Percentiles rank a stretch among this genome's conserved stretches.
Evolutionary conservation across 2,888 invertebrate genomes (phyloP).

Genomic region (Aromia moschata): DNA sequence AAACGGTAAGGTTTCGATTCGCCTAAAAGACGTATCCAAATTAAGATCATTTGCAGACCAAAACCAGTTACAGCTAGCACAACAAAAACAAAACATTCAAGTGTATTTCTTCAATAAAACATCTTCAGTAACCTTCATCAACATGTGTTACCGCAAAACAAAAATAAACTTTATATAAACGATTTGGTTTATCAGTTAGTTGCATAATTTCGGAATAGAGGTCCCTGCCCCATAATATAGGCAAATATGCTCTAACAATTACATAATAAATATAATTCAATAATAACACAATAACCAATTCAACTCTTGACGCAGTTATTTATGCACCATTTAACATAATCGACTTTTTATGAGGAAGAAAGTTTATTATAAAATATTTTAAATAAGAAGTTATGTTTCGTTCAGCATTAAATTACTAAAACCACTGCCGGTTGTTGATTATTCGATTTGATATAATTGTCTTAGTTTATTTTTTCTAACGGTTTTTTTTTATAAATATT

Average conservation of each 20-base stretch:
- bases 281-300: constrained; percentile 15
- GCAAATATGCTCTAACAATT: constrained; percentile 1
- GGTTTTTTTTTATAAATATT: constrained; percentile 5
- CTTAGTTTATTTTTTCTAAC: constrained; percentile 6
- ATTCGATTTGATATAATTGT: constrained; percentile 6
- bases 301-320: constrained; percentile 14
- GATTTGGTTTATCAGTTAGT: not conserved
- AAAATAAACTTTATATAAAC: too few species aligned
- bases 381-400: constrained; percentile 11
- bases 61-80: too few species aligned
- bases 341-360: constrained; percentile 23
- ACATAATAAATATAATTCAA: constrained; percentile 20
- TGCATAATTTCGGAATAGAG: too few species aligned
- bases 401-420: constrained; percentile 17
- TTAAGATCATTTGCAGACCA: too few species aligned
- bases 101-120: too few species aligned
- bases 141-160: too few species aligned
- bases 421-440: constrained; percentile 11
- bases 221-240: too few species aligned
- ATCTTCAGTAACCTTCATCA: too few species aligned
- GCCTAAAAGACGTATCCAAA: too few species aligned
- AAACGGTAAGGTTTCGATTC: too few species aligned
- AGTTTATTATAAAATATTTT: constrained; percentile 18
- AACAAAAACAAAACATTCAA: too few species aligned
- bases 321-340: constrained; percentile 25